Percentiles rank a stretch among this genome's conserved stretches.
phyloP scores from a whole-genome alignment of 1,140 invertebrate genomes.

The Andrena cerasifolii region DNA sequence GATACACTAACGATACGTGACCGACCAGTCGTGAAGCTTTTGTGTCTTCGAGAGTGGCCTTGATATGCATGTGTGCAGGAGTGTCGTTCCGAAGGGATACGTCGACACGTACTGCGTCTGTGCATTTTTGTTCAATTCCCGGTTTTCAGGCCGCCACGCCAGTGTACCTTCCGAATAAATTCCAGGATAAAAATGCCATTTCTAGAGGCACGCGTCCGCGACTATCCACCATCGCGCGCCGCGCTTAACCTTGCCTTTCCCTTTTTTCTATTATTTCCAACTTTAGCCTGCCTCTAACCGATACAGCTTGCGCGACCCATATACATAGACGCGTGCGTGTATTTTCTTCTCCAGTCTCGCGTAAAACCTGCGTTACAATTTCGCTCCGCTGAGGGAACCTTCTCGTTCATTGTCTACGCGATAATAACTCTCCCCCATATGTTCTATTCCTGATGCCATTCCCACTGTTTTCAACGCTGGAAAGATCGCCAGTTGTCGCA shows the following conservation, averaged over 20 bases:
- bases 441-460: too few species aligned
- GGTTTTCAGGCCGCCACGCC: neutral
- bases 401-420: too few species aligned
- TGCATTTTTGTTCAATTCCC: neutral
- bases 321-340: neutral
- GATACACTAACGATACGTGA: too few species aligned
- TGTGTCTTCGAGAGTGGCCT: conserved; percentile 17
- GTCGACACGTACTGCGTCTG: too few species aligned
- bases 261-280: neutral
- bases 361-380: too few species aligned
- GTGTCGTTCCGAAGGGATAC: neutral
- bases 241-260: neutral
- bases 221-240: neutral
- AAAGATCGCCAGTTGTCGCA: too few species aligned
- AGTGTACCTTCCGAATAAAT: neutral
- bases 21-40: conserved; percentile 1
- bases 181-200: neutral
- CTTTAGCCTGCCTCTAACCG: too few species aligned
- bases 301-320: neutral
- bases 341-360: too few species aligned
- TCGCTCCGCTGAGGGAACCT: too few species aligned
- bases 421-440: too few species aligned
- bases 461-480: too few species aligned
- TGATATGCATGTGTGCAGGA: neutral
- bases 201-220: neutral